phyloP scores from a whole-genome alignment of 2,888 invertebrate genomes.

The Eupithecia vulgata region DNA sequence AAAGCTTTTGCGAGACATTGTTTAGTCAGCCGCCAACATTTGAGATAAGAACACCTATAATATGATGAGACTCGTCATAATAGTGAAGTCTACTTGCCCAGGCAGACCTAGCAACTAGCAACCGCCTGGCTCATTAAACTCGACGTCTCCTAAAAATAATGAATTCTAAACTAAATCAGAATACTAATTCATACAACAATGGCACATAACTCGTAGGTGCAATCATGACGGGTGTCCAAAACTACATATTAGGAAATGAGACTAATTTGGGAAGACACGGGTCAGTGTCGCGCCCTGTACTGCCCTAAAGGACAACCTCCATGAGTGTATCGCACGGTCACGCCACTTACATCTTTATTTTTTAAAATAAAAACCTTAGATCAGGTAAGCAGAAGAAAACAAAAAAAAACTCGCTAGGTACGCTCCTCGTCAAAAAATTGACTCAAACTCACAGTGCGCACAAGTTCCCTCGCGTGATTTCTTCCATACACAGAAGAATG shows the following conservation, averaged over 20 bases:
- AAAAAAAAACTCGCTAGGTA: no score
- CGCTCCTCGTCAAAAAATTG: no score
- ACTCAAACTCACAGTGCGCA: no score
- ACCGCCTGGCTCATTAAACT: slow-evolving; percentile 9
- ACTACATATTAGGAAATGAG: slow-evolving; percentile 8
- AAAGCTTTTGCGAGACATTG: not conserved
- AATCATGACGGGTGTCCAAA: slow-evolving; percentile 14
- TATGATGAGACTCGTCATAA: not conserved
- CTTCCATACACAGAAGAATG: no score
- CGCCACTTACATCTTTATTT: no score
- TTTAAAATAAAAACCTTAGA: no score
- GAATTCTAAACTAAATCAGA: slow-evolving; percentile 17
- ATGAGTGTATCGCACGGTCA: not conserved
- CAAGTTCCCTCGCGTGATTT: no score
- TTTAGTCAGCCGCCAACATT: not conserved
- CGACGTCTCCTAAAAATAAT: not conserved
- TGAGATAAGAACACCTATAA: not conserved
- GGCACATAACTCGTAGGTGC: slow-evolving; percentile 11
- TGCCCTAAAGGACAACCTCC: slow-evolving; percentile 39
- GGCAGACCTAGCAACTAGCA: not conserved
- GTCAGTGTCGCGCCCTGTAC: slow-evolving; percentile 58
- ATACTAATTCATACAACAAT: slow-evolving; percentile 27
- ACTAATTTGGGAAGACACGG: slow-evolving; percentile 30
- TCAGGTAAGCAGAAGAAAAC: no score
- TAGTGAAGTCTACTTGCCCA: not conserved